phyloP scores from a whole-genome alignment of 2,888 invertebrate genomes.

The Antheraea yamamai region DNA sequence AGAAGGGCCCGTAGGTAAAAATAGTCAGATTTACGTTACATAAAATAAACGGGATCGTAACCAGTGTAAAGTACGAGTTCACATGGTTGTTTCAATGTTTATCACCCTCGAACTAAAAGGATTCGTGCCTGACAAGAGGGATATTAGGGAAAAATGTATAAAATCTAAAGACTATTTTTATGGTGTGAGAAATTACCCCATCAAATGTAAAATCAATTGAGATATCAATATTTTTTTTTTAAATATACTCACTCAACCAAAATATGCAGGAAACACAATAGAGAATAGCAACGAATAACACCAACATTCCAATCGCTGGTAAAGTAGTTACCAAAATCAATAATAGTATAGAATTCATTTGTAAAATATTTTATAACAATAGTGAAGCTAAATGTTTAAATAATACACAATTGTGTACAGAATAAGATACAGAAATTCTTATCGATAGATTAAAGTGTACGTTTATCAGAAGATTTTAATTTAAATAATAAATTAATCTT shows the following conservation, averaged over 20 bases:
- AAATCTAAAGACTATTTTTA: too few relatives aligned
- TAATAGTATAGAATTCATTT: conserved; percentile 26
- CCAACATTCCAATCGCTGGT: conserved; percentile 30
- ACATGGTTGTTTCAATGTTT: too few relatives aligned
- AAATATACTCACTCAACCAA: conserved; percentile 37
- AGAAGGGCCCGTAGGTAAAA: too few relatives aligned
- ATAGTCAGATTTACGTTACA: too few relatives aligned
- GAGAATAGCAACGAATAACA: conserved; percentile 25
- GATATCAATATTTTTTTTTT: background rate
- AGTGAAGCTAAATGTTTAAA: background rate
- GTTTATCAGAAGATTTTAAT: conserved; percentile 15
- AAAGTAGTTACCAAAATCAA: conserved; percentile 31
- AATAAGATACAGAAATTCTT: background rate
- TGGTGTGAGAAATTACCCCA: too few relatives aligned
- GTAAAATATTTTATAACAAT: background rate
- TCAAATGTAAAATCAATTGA: background rate
- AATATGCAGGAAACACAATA: conserved; percentile 21
- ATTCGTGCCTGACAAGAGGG: too few relatives aligned
- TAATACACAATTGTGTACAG: conserved; percentile 5
- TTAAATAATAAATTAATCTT: background rate
- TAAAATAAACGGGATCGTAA: too few relatives aligned
- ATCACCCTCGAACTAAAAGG: too few relatives aligned
- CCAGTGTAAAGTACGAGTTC: too few relatives aligned
- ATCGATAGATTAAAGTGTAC: conserved; percentile 4
- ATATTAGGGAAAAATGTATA: too few relatives aligned